Percentiles rank a stretch among this genome's conserved stretches.
phyloP scores from a whole-genome alignment of 2,888 invertebrate genomes.

The Tipula confusa region DNA sequence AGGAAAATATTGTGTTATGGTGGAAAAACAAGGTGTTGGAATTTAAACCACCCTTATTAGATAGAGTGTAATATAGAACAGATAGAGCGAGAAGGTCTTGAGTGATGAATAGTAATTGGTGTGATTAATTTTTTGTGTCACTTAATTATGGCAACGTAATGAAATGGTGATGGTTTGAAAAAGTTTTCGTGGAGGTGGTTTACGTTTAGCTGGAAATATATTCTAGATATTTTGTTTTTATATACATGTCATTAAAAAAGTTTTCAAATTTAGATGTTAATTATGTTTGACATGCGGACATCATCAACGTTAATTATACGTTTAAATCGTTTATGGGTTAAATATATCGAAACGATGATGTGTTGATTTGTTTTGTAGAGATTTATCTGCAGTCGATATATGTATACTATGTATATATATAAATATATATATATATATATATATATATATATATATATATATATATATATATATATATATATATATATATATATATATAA shows the following conservation, averaged over 20 bases:
- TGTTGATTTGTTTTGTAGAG: too few relatives aligned
- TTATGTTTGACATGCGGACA: not conserved
- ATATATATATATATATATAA: too few relatives aligned
- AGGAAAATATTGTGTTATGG: not conserved
- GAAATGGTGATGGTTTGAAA: not conserved
- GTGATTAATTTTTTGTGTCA: not conserved
- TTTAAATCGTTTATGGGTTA: not conserved
- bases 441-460: too few relatives aligned
- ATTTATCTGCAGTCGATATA: too few relatives aligned
- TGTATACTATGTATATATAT: too few relatives aligned
- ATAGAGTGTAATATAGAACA: not conserved
- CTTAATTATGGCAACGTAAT: not conserved
- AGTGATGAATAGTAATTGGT: not conserved
- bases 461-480: too few relatives aligned
- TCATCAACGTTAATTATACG: not conserved
- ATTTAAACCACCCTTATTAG: not conserved
- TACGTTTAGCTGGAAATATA: not conserved
- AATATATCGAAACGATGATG: too few relatives aligned
- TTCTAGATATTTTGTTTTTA: not conserved
- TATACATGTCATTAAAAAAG: not conserved
- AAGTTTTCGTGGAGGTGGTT: not conserved
- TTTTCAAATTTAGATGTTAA: not conserved
- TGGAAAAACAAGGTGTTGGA: not conserved
- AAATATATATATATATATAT: too few relatives aligned
- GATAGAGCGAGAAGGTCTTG: not conserved